Base-by-base conservation (phyloP, 2,113 vertebrate species). In the Periophthalmodon schlosseri region DNA sequence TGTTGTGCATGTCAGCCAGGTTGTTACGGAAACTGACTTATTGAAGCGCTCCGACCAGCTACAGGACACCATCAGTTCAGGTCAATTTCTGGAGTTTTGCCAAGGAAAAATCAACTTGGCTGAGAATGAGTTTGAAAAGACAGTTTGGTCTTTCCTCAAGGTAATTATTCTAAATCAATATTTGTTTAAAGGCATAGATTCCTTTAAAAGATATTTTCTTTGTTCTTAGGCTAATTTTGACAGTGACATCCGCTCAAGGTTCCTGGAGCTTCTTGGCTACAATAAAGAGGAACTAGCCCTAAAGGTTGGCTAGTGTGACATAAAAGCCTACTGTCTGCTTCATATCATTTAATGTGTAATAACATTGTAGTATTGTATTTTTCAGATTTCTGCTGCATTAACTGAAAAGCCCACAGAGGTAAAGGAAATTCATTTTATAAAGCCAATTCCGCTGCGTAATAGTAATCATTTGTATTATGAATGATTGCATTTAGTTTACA, bases 81-180 rank as follows among this genome's bases (percentile, higher is more conserved):
- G 96, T 57, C 91, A 90, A 28, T 98, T 98, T 11, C 77, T 94
- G 79, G 91, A 44, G 13, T 99, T 96, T 83, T 99, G 98, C 89
- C 95, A 97, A 91, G 92, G 84, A 44, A 99, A 99, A 89, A 94
- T 96, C 0, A 91, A 94, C 9, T 89, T 80, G 1, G 94, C 96
- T 8, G 94, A 88, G 71, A 95, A 94, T 0, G 94, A 96, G 78
- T 97, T 98, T 75, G 97, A 99, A 75, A 98, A 90, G 79, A 97
- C 94, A 0, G 89, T 99, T 10, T 99, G 98, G 98, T 95, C 95
- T 69, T 99, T 99, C 83, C 83, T 99, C 73, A 99, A 99, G 96
- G 98, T 99, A 86, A 65, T 23, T 57, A 16, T 0, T 3, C 4
- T 28, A 15, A 13, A 60, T 15, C 12, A 2, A 23, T 15, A 56